Base-by-base conservation (phyloP, 2,888 invertebrate species). In the Augiades crinisus region DNA sequence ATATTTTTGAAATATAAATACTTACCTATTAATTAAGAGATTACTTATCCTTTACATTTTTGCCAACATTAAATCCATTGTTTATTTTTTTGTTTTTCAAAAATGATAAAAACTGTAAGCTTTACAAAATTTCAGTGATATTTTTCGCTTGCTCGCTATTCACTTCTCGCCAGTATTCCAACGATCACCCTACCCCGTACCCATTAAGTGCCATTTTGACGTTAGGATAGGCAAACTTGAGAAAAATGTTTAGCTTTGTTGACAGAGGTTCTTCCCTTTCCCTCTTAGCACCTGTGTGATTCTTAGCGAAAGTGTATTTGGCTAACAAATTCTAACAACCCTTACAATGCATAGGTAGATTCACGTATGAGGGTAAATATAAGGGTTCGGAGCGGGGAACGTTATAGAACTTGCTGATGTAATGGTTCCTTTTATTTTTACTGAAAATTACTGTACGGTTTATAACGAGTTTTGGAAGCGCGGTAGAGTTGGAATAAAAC, bases 281-380 rank as follows among this genome's bases (percentile, higher is more conserved):
- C 16, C 14, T 24, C 8, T 13, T n/a, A 14, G 7, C 40, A 40
- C 40, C 40, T 40, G 40, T 40, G 40, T 41, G 27, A 41, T 41
- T 27, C 40, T 24, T 24, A 6, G 16, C 14, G 16, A 27, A 41
- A 41, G 40, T 41, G 27, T 41, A 41, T 41, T 41, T 41, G 40
- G 27, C n/a, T 41, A 41, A 27, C 27, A 24, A 41, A 41, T 41
- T 41, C 27, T 36, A 12, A 5, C 38, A 21, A 22, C 22, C 7
- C 30, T 30, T 12, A 10, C n/a, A n/a, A n/a, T 30, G 30, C 30
- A 19, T 5, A 19, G 5, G 3, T 19, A 4, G 3, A 19, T 27
- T 10, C 10, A 10, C n/a, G 27, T 30, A 10, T 1, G 5, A 30
- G 30, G 30, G 30, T 30, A 30, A 30, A 12, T 10, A 2, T 27